Evolutionary conservation across 2,797 vertebrate species (phyloP).

Genomic region (Xiphophorus birchmanni): DNA sequence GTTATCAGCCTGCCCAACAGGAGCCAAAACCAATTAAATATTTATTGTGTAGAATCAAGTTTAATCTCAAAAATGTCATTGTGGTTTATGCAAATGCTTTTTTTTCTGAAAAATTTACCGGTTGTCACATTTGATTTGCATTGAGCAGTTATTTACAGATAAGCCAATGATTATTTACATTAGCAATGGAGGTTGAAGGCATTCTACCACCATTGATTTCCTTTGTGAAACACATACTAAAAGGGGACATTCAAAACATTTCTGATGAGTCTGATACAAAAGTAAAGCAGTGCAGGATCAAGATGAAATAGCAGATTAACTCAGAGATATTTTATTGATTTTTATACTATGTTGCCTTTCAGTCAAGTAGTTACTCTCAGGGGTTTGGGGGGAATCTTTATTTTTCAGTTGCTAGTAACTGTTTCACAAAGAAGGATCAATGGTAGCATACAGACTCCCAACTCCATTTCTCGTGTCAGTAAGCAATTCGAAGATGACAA

Average conservation of each 20-base stretch:
- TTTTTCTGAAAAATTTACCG: background rate
- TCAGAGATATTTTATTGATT: background rate
- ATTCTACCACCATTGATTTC: background rate
- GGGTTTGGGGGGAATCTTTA: background rate
- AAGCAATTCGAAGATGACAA: background rate
- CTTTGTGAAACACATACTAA: background rate
- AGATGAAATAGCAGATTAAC: background rate
- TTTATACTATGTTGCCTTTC: background rate
- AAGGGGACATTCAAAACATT: background rate
- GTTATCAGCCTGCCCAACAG: background rate
- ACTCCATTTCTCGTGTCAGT: background rate
- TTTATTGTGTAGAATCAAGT: background rate
- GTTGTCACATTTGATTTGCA: background rate
- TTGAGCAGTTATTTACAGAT: background rate
- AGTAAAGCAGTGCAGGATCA: background rate
- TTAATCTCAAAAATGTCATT: background rate
- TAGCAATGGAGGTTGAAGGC: background rate
- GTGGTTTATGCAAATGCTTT: conserved; percentile 7
- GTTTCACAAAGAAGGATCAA: background rate
- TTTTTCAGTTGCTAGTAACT: background rate
- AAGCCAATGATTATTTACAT: background rate
- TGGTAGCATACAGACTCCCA: background rate
- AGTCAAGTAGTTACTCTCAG: background rate
- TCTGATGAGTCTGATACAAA: background rate
- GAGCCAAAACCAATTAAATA: background rate